A percentile compares a stretch with the other conserved stretches of the same genome.
Conservation (phyloP, 2,113 vertebrate species). For the Oxyruncus cristatus region DNA sequence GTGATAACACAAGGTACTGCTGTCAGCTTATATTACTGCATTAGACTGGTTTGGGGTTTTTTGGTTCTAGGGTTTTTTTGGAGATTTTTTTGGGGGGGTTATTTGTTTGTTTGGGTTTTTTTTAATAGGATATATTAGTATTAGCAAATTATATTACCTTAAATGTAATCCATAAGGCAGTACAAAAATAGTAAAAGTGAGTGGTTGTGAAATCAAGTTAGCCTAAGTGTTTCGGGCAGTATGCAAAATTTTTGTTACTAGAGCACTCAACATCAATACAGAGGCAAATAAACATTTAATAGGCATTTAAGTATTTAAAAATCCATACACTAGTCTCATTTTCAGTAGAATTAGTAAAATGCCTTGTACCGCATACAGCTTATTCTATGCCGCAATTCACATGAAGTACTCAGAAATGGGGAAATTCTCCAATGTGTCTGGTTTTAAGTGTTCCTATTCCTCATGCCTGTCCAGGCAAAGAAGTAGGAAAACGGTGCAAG, state of each 20-base stretch:
- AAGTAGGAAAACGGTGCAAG: not conserved
- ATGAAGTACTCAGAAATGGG: not conserved
- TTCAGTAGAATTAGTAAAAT: not conserved
- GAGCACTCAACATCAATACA: not conserved
- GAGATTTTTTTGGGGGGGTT: not conserved
- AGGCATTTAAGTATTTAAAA: not conserved
- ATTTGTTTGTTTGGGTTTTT: not conserved
- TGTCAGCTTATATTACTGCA: not conserved
- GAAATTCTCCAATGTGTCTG: not conserved
- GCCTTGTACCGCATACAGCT: not conserved
- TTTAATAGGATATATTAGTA: not conserved
- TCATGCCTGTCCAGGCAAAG: not conserved
- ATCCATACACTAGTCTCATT: not conserved
- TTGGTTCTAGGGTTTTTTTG: not conserved
- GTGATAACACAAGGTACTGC: not conserved
- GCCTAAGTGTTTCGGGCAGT: not conserved
- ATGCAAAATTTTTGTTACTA: not conserved
- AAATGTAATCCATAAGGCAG: not conserved
- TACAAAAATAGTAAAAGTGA: not conserved
- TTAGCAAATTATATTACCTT: not conserved
- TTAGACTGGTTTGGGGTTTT: not conserved
- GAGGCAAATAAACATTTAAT: not conserved
- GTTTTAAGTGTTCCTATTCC: not conserved
- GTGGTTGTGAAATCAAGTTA: not conserved
- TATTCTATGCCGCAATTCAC: not conserved